These are phyloP conservation scores for Condylura cristata DNA, from an alignment of 2,113 vertebrate species.

Conservation along the genomic window DNA sequence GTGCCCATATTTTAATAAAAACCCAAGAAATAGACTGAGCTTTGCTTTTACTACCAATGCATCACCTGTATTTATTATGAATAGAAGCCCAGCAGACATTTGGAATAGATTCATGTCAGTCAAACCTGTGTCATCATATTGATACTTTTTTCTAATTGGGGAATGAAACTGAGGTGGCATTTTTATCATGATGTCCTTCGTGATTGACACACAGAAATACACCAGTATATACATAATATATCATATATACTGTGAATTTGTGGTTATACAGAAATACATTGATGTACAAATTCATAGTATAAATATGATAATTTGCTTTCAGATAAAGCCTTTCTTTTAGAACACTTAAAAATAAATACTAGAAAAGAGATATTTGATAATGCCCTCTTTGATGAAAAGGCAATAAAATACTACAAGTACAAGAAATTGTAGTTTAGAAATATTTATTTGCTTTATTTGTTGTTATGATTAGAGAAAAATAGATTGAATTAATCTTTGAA, in stretches of 20 bases:
- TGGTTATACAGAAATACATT: constrained; percentile 56
- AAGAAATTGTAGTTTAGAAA: constrained; percentile 57
- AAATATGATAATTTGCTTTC: constrained; percentile 60
- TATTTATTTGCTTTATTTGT: constrained; percentile 58
- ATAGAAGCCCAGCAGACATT: constrained; percentile 58
- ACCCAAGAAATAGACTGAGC: constrained; percentile 71
- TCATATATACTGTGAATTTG: too few relatives aligned
- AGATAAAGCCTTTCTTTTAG: constrained; percentile 42
- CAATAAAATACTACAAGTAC: constrained; percentile 16
- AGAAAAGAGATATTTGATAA: not conserved
- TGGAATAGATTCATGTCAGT: constrained; percentile 75
- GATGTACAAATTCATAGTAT: not conserved
- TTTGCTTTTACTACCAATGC: constrained; percentile 65
- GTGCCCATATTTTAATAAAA: constrained; percentile 66
- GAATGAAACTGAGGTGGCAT: constrained; percentile 70
- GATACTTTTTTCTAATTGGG: constrained; percentile 75
- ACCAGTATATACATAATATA: too few relatives aligned
- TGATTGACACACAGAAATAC: constrained; percentile 76
- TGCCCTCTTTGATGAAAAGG: constrained; percentile 2
- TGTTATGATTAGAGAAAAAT: constrained; percentile 60
- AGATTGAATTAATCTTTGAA: constrained; percentile 61
- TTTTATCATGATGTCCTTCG: constrained; percentile 62
- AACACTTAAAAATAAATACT: not conserved
- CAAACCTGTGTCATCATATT: constrained; percentile 66
- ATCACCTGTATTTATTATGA: constrained; percentile 75